These are phyloP conservation scores for Trinorchestia longiramus DNA, from an alignment of 1,140 invertebrate species.

Conservation along the genomic window DNA sequence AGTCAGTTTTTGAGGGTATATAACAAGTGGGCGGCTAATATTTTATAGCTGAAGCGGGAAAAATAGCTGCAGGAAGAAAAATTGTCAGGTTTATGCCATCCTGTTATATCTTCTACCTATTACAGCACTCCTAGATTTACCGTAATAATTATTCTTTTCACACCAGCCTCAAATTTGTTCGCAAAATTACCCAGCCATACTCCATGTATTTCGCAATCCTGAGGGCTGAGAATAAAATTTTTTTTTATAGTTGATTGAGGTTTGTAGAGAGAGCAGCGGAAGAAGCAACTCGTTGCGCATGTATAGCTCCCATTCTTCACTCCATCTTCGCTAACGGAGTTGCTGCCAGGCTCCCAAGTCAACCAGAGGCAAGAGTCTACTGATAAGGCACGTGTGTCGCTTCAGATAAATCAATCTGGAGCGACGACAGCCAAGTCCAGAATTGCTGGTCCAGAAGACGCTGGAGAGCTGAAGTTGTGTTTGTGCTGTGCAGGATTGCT, in stretches of 20 bases:
- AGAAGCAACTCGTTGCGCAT: background rate
- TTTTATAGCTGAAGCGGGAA: background rate
- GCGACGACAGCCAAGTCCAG: constrained; percentile 17
- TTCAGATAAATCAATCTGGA: constrained; percentile 23
- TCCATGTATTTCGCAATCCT: background rate
- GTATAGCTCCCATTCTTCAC: background rate
- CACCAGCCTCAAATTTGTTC: background rate
- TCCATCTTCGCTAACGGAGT: background rate
- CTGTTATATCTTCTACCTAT: background rate
- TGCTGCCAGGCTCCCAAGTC: background rate
- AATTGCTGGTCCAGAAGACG: background rate
- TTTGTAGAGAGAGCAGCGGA: background rate
- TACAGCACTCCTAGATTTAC: background rate
- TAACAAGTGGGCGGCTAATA: background rate
- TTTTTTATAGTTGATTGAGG: background rate
- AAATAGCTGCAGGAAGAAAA: background rate
- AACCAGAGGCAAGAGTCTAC: background rate
- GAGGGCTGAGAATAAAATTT: background rate
- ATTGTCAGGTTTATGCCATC: background rate
- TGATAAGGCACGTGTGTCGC: constrained; percentile 40
- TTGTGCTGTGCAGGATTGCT: background rate
- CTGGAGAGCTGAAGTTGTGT: background rate
- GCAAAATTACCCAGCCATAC: background rate
- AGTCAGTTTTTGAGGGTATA: background rate
- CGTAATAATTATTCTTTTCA: background rate